phyloP scores from a whole-genome alignment of 2,888 invertebrate species.

The Ecdyonurus torrentis region DNA sequence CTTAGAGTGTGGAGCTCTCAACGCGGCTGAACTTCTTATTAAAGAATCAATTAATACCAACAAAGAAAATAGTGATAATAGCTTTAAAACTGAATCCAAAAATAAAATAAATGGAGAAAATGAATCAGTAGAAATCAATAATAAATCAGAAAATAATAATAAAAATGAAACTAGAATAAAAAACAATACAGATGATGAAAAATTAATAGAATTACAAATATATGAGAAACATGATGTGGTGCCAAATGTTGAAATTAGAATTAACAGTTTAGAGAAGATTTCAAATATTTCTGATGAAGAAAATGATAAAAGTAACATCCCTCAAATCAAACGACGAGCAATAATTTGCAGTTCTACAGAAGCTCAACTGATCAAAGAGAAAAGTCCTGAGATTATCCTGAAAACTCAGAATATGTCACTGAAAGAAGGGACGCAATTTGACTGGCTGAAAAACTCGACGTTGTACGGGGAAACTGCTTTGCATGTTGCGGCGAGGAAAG shows the following conservation, averaged over 20 bases:
- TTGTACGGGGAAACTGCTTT: constrained; percentile 24
- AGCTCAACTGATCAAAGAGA: not conserved
- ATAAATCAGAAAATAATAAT: not conserved
- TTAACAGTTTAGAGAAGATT: not conserved
- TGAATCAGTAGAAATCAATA: not conserved
- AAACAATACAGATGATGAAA: too few species aligned
- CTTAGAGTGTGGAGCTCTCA: constrained; percentile 20
- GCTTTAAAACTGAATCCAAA: not conserved
- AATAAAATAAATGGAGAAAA: not conserved
- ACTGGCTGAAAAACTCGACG: constrained; percentile 13
- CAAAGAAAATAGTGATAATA: too few species aligned
- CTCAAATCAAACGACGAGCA: too few species aligned
- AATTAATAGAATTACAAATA: too few species aligned
- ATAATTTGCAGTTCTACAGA: too few species aligned
- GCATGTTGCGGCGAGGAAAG: constrained; percentile 24
- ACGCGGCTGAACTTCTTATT: constrained; percentile 9
- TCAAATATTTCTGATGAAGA: not conserved
- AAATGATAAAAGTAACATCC: not conserved
- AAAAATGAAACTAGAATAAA: not conserved
- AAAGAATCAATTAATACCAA: too few species aligned
- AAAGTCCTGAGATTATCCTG: not conserved
- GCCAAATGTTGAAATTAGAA: not conserved
- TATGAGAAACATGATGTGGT: too few species aligned
- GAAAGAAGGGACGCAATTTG: not conserved
- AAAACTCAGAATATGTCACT: too few species aligned